phyloP scores from a whole-genome alignment of 2,113 vertebrate genomes.

The Ochotona curzoniae region DNA sequence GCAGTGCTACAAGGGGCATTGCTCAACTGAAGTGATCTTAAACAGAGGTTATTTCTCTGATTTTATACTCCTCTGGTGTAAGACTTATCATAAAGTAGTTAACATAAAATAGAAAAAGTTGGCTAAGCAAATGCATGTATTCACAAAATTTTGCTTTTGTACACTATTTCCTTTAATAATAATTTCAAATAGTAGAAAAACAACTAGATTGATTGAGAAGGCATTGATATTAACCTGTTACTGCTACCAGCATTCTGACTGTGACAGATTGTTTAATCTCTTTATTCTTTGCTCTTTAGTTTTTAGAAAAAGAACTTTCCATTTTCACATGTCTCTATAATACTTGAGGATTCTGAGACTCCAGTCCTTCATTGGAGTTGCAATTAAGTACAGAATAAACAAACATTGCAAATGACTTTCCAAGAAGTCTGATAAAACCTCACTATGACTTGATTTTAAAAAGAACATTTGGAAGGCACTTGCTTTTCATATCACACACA shows the following conservation, averaged over 20 bases:
- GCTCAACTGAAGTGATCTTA: background rate
- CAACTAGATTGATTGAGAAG: background rate
- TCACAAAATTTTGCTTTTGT: background rate
- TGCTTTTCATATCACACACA: background rate
- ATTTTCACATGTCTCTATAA: background rate
- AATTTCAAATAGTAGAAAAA: background rate
- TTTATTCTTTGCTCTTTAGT: background rate
- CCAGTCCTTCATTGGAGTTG: background rate
- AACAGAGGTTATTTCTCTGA: background rate
- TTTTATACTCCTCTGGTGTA: background rate
- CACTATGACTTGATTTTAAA: background rate
- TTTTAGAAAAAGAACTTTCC: background rate
- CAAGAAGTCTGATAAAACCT: background rate
- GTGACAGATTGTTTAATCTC: background rate
- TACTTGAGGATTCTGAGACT: background rate
- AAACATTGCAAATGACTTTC: background rate
- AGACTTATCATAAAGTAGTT: background rate
- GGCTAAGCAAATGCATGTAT: background rate
- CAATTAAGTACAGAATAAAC: background rate
- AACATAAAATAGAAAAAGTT: background rate
- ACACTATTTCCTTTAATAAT: background rate
- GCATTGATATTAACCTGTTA: background rate
- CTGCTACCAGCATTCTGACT: background rate
- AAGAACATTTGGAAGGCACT: background rate
- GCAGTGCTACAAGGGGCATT: accelerated